These are phyloP conservation scores for Muricea muricata DNA, from an alignment of 92 coral and sea anemone genomes.

Conservation along the genomic window DNA sequence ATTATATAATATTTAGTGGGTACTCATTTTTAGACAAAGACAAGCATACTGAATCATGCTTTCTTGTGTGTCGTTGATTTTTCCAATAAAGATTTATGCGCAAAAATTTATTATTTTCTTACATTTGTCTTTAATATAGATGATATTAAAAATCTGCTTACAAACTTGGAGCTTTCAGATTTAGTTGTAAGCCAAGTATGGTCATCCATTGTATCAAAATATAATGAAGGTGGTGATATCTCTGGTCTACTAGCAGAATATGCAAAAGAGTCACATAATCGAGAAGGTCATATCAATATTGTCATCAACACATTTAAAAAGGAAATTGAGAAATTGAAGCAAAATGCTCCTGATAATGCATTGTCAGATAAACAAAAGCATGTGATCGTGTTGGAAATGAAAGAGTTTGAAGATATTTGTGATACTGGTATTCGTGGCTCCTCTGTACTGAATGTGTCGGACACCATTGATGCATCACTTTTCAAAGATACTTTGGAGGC, in stretches of 20 bases:
- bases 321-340: constrained; percentile 27
- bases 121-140: not conserved
- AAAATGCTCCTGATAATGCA: not conserved
- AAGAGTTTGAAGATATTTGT: constrained; percentile 52
- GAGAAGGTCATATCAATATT: not conserved
- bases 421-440: constrained; percentile 55
- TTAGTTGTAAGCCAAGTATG: constrained; percentile 35
- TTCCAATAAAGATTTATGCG: not conserved
- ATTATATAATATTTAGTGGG: not conserved
- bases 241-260: constrained; percentile 13
- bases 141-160: constrained; percentile 19
- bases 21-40: not conserved
- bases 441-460: constrained; percentile 47
- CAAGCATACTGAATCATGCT: not conserved
- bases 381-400: constrained; percentile 40
- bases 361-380: constrained; percentile 38
- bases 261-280: constrained; percentile 15
- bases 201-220: constrained; percentile 32
- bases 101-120: not conserved
- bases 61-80: not conserved
- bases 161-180: constrained; percentile 27
- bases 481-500: constrained; percentile 47
- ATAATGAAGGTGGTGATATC: constrained; percentile 37
- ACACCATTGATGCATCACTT: constrained; percentile 43
- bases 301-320: constrained; percentile 5